Base-by-base conservation (phyloP, 2,113 vertebrate genomes). In the Campylomormyrus tamandua region DNA sequence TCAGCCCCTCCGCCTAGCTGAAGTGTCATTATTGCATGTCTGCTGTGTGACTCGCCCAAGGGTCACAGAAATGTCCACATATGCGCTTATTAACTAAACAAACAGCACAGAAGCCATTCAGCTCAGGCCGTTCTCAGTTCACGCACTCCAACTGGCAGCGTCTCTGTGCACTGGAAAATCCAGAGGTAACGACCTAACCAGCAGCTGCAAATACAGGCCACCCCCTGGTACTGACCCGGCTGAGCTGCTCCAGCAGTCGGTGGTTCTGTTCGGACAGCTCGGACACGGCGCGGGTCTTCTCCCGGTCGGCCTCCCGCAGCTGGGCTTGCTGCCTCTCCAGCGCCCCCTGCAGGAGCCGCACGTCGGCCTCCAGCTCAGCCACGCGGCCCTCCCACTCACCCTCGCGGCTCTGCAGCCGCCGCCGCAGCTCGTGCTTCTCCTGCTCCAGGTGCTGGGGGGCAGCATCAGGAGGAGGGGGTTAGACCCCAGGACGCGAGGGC, bases 191-290 rank as follows among this genome's bases (percentile, higher is more conserved):
- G 9, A n/a, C 42, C 42, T 24, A 24, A 48, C 83, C 35, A n/a
- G n/a, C 13, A 80, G 13, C 31, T 77, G 15, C 42, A 39, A 24
- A 42, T 21, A 21, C 83, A 21, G 24, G 19, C 42, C 83, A n/a
- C 42, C 83, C 21, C 17, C 19, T n/a, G 27, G 27, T 39, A 94
- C 98, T 99, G 92, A 99, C 98, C 97, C 96, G 96, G 93, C 94
- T 98, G 93, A 99, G 98, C 94, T 99, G 98, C 95, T 99, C 98
- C 94, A 99, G 93, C 91, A 99, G 96, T 92, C 97, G 96, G 90
- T 99, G 98, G 97, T 99, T 99, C 95, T 99, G 98, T 94, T 99
- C 98, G 0, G 98, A 98, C 85, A 99, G 96, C 92, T 99, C 97
- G 84, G 97, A 96, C 92, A 99, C 96, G 0, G 96, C 96, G 52